A percentile compares a stretch with the other conserved stretches of the same genome.
Conservation (phyloP, 2,888 invertebrate genomes). For the Noctua pronuba region DNA sequence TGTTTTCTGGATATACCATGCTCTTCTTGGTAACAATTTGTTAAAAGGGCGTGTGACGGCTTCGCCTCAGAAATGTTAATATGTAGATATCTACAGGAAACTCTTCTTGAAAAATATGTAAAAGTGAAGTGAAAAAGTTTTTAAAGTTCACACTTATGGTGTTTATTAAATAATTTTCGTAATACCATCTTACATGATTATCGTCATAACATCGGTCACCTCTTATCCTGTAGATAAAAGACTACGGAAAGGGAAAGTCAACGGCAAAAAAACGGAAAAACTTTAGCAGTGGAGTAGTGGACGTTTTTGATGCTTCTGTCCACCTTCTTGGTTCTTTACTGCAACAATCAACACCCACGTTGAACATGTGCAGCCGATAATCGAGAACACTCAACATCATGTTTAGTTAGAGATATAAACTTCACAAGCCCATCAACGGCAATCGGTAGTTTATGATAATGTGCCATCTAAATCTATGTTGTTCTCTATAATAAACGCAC, state of each 20-base stretch:
- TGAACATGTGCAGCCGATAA: slow-evolving; percentile 29
- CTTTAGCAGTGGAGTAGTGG: background rate
- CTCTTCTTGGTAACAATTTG: slow-evolving; percentile 44
- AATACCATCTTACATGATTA: slow-evolving; percentile 6
- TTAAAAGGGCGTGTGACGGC: slow-evolving; percentile 11
- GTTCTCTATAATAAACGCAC: slow-evolving; percentile 34
- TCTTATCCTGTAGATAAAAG: background rate
- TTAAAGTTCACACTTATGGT: slow-evolving; percentile 13
- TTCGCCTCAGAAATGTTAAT: slow-evolving; percentile 20
- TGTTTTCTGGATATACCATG: slow-evolving; percentile 22
- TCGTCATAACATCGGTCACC: background rate
- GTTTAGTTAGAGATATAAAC: slow-evolving; percentile 21
- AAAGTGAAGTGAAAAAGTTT: slow-evolving; percentile 32
- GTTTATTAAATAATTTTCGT: background rate
- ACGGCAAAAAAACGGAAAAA: too few relatives aligned
- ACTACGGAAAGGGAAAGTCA: background rate
- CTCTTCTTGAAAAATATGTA: slow-evolving; percentile 25
- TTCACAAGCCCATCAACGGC: slow-evolving; percentile 28
- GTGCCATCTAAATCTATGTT: slow-evolving; percentile 18
- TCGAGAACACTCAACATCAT: slow-evolving; percentile 30
- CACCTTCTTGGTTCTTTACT: slow-evolving; percentile 7
- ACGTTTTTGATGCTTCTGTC: background rate
- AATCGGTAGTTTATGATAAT: slow-evolving; percentile 15
- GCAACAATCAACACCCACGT: slow-evolving; percentile 36
- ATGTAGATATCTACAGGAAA: slow-evolving; percentile 28